phyloP scores from a whole-genome alignment of 2,797 vertebrate genomes.

The Lophotriccus pileatus region DNA sequence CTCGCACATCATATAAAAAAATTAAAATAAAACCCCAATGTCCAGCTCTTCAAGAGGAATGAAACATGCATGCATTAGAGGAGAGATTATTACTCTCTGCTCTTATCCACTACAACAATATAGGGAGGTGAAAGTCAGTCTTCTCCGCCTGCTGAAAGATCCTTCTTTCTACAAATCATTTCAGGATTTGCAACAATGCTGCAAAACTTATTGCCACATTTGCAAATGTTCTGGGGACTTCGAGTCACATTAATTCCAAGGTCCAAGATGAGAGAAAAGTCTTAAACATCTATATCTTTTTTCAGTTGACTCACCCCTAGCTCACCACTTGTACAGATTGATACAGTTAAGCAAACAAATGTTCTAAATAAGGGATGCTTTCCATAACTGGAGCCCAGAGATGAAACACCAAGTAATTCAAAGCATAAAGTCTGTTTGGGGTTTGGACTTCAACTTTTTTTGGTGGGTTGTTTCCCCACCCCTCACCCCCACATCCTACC shows the following conservation, averaged over 20 bases:
- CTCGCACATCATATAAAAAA: not conserved
- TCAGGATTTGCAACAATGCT: not conserved
- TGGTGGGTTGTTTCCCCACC: not conserved
- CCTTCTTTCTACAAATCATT: not conserved
- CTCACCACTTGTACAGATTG: not conserved
- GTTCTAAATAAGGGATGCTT: not conserved
- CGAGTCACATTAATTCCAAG: not conserved
- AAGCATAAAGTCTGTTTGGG: not conserved
- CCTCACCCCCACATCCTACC: rapidly evolving
- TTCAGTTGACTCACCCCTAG: not conserved
- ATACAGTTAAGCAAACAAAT: not conserved
- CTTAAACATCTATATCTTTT: not conserved
- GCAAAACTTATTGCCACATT: not conserved
- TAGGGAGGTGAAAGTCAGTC: not conserved
- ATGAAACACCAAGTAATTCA: not conserved
- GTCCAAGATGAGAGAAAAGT: not conserved
- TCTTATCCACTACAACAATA: not conserved
- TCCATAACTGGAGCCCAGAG: not conserved
- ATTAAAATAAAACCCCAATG: not conserved
- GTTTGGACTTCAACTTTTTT: not conserved
- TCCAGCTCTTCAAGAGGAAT: not conserved
- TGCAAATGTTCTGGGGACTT: not conserved
- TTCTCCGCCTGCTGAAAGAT: not conserved
- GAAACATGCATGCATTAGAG: not conserved
- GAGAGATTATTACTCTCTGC: not conserved